Evolutionary conservation across 2,113 vertebrate species (phyloP).

Genomic region (Erythrocebus patas): DNA sequence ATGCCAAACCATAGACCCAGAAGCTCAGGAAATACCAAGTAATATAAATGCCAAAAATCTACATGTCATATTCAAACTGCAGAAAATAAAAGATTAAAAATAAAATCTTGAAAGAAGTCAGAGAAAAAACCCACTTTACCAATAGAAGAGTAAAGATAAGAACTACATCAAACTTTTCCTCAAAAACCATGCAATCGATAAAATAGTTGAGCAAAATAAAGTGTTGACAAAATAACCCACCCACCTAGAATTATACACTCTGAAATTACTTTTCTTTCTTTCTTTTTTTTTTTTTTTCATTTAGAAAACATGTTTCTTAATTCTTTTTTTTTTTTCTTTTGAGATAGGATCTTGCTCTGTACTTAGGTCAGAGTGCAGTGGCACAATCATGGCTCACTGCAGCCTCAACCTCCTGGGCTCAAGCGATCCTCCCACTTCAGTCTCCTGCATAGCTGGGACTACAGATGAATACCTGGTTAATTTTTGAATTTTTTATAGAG

Average conservation of each 20-base stretch:
- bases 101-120: neutral
- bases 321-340: no score
- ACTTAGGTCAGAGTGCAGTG: no score
- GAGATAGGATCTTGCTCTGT: no score
- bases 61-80: neutral
- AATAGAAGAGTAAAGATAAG: neutral
- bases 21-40: neutral
- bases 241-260: neutral
- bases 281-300: no score
- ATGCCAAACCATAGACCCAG: neutral
- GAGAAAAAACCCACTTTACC: neutral
- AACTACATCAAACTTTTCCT: conserved; percentile 7
- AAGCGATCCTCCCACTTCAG: no score
- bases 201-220: neutral
- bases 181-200: neutral
- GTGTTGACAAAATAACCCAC: neutral
- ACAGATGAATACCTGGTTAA: no score
- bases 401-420: no score
- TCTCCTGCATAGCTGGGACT: no score
- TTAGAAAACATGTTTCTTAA: no score
- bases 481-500: no score
- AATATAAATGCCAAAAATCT: neutral
- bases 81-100: neutral
- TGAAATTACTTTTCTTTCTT: neutral
- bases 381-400: no score